phyloP scores from a whole-genome alignment of 2,888 invertebrate species.

The Chrysina gloriosa region DNA sequence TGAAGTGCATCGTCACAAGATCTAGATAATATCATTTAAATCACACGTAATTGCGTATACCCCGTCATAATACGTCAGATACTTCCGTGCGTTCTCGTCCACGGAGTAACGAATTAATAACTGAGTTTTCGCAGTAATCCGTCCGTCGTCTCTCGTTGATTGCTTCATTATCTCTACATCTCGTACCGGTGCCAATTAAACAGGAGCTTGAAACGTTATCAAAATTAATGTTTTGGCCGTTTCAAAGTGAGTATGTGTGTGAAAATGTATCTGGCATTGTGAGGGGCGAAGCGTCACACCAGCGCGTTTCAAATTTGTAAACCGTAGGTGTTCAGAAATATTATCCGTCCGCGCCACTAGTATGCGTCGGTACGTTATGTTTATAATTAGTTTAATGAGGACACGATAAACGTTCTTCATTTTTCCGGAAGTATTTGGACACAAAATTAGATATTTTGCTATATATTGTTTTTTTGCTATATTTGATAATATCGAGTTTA shows the following conservation, averaged over 20 bases:
- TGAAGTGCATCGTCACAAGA: too few relatives aligned
- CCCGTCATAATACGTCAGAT: background rate
- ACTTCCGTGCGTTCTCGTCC: background rate
- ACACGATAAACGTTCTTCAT: constrained; percentile 33
- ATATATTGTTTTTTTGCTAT: too few relatives aligned
- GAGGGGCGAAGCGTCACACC: constrained; percentile 28
- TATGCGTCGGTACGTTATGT: constrained; percentile 5
- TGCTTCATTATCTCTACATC: constrained; percentile 60
- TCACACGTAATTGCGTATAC: too few relatives aligned
- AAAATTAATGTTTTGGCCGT: constrained; percentile 55
- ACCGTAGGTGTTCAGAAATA: constrained; percentile 22
- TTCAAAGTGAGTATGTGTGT: constrained; percentile 46
- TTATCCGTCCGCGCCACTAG: constrained; percentile 17
- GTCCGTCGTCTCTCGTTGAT: constrained; percentile 54
- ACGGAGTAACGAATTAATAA: constrained; percentile 23
- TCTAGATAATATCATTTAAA: too few relatives aligned
- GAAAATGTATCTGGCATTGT: constrained; percentile 34
- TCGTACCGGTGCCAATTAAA: constrained; percentile 58
- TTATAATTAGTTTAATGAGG: constrained; percentile 39
- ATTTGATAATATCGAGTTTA: too few relatives aligned
- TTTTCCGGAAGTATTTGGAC: constrained; percentile 1
- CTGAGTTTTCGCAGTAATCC: constrained; percentile 47
- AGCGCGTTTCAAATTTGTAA: constrained; percentile 25
- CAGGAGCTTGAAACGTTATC: constrained; percentile 57
- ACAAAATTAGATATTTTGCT: constrained; percentile 2